Conservation (phyloP, 2,888 invertebrate genomes). For the Phasia obesa region DNA sequence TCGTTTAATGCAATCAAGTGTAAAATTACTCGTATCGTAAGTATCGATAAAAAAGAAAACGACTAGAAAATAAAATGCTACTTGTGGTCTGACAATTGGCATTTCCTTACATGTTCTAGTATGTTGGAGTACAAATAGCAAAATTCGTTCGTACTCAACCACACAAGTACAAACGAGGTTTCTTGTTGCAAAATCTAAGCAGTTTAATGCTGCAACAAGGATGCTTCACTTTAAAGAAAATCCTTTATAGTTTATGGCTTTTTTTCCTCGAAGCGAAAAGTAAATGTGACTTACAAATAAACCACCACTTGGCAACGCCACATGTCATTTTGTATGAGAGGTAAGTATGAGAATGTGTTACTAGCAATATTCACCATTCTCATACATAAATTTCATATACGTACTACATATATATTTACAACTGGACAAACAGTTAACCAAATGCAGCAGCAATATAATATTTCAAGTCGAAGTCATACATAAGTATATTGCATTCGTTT, state of each 20-base stretch:
- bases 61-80: conserved; percentile 47
- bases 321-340: conserved; percentile 55
- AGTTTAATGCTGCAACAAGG: conserved; percentile 43
- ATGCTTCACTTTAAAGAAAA: conserved; percentile 55
- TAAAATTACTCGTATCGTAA: conserved; percentile 64
- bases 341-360: conserved; percentile 11
- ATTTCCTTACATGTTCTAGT: conserved; percentile 46
- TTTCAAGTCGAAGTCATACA: not conserved
- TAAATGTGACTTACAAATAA: conserved; percentile 61
- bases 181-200: conserved; percentile 17
- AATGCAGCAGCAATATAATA: conserved; percentile 42
- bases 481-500: conserved; percentile 8
- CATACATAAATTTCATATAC: too few species aligned
- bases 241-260: conserved; percentile 58
- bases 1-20: conserved; percentile 66
- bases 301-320: conserved; percentile 66
- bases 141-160: not conserved
- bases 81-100: conserved; percentile 50
- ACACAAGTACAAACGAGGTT: not conserved
- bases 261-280: not conserved
- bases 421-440: conserved; percentile 26
- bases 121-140: not conserved
- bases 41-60: conserved; percentile 30
- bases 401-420: too few species aligned
- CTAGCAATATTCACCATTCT: conserved; percentile 36